Conservation (phyloP, 2,113 vertebrate species). For the Butorides virescens region DNA sequence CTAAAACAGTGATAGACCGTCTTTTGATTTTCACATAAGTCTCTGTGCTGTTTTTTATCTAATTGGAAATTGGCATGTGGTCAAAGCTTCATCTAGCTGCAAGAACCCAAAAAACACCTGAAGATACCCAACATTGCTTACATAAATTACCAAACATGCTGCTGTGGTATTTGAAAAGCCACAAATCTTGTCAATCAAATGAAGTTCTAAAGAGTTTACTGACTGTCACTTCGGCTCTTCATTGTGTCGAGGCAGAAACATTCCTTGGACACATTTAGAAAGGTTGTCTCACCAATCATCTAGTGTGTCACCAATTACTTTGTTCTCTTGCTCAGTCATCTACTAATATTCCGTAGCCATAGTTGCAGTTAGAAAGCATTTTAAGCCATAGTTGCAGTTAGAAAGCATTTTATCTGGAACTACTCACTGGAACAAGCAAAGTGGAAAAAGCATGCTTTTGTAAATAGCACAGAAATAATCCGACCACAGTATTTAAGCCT, state of each 20-base stretch:
- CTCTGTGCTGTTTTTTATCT: neutral
- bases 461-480: neutral
- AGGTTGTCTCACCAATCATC: constrained; percentile 63
- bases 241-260: constrained; percentile 70
- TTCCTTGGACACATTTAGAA: constrained; percentile 77
- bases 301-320: constrained; percentile 62
- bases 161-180: constrained; percentile 72
- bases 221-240: constrained; percentile 35
- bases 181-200: constrained; percentile 69
- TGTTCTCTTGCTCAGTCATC: neutral
- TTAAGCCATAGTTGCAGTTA: neutral
- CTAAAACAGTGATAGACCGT: neutral
- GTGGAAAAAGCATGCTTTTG: neutral
- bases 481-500: neutral
- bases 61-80: neutral
- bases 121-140: constrained; percentile 40
- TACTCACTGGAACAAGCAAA: neutral
- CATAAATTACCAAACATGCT: neutral
- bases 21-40: neutral
- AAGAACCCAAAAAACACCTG: neutral
- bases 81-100: neutral
- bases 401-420: neutral
- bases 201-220: constrained; percentile 58
- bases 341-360: neutral
- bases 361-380: neutral